phyloP scores from a whole-genome alignment of 2,113 vertebrate genomes.

The Egretta garzetta region DNA sequence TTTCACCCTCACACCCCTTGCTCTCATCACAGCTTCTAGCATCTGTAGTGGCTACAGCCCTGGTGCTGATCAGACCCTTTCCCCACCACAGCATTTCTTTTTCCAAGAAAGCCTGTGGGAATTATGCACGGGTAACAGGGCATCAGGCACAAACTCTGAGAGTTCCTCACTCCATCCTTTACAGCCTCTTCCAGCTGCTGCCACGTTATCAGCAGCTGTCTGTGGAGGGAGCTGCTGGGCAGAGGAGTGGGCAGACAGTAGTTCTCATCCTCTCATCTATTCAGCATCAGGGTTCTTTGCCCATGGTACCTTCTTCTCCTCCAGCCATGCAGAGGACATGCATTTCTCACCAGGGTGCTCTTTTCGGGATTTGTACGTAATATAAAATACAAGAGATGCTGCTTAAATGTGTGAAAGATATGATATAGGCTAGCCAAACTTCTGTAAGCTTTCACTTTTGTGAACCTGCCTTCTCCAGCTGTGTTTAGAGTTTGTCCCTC shows the following conservation, averaged over 20 bases:
- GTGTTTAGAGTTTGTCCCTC: background rate
- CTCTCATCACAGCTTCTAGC: background rate
- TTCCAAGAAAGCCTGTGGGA: background rate
- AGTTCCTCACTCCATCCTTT: background rate
- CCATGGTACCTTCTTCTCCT: background rate
- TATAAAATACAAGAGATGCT: background rate
- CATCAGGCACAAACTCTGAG: background rate
- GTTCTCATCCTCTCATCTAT: background rate
- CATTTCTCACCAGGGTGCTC: background rate
- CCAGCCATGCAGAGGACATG: background rate
- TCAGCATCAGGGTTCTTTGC: background rate
- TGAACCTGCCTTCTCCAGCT: background rate
- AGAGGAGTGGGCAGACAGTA: background rate
- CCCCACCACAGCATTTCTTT: too few species aligned
- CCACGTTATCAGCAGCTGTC: background rate
- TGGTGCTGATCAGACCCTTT: background rate
- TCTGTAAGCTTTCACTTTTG: background rate
- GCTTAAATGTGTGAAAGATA: background rate
- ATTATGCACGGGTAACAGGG: background rate
- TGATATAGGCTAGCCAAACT: background rate
- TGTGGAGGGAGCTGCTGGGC: background rate
- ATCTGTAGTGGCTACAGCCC: background rate
- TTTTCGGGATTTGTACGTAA: background rate
- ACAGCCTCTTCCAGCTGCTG: background rate
- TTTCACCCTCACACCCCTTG: background rate